These are phyloP conservation scores for rat (Rattus norvegicus) DNA, from an alignment of 2,113 vertebrate species.

Conservation along the genomic window GRCr8 NC_086024.1:113443001-113443500, in stretches of 20 bases:
- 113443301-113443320: conserved; percentile 42
- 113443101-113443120: conserved; percentile 79
- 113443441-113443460: conserved; percentile 49
- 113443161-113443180: conserved; percentile 71
- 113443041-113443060: conserved; percentile 36
- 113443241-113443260: conserved; percentile 58
- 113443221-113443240: conserved; percentile 66
- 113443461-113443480: not conserved
- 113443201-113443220: conserved; percentile 75
- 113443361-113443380: not conserved
- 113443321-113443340: conserved; percentile 10
- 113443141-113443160: conserved; percentile 57
- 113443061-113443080: conserved; percentile 61
- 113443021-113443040: conserved; percentile 15
- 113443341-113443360: conserved; percentile 57
- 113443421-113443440: conserved; percentile 75
- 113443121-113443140: conserved; percentile 81
- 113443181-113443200: not conserved
- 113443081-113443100: conserved; percentile 76
- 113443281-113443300: not conserved
- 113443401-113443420: conserved; percentile 83
- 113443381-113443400: conserved; percentile 82
- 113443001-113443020: not conserved
- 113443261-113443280: conserved; percentile 17
- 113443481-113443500: conserved; percentile 6